Evolutionary conservation across 2,797 vertebrate species (phyloP), one percentile per base, ranked within the genome.

Genomic region (Chaetophractus vellerosus): DNA sequence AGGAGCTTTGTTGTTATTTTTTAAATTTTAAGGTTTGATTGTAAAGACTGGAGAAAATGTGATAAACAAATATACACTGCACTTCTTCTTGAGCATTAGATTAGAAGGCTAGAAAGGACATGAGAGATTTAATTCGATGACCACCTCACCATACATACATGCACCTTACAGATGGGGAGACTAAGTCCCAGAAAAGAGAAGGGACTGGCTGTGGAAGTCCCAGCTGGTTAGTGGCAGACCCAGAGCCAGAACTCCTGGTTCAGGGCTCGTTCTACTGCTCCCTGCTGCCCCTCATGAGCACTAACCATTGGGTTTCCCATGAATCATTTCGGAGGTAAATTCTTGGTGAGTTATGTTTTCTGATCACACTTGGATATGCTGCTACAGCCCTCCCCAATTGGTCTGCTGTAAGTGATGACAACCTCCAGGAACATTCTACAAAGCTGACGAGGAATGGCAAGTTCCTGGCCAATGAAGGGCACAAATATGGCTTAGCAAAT

Each of bases 1-100:
- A 92, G 9, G 15, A 38, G 5, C 24, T 95, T 81, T 82, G 57
- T 61, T 90, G 82, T 76, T 69, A 50, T 80, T 79, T 78, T 79
- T 48, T 71, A 61, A 75, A 23, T 45, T 74, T 83, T 63, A n/a
- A 71, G 72, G 41, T 95, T 86, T 80, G 68, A 55, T 57, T 36
- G 12, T 85, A 14, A 97, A 92, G 52, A 45, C 26, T 2, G 23
- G 61, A 63, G 50, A 81, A 84, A 64, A 59, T 59, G 69, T 38
- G 36, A 24, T 41, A 31, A 33, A 38, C 14, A 2, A 5, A 11
- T 23, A 3, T 10, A 7, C 0, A 4, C 61, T 63, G 0, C 21
- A n/a, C 45, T 89, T 68, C 24, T 41, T 80, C 48, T 12, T 23
- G 33, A 26, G 78, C 71, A 31, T 59, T 90, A 16, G 74, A 36